Conservation (phyloP, 2,797 vertebrate genomes). For the Columba guinea region DNA sequence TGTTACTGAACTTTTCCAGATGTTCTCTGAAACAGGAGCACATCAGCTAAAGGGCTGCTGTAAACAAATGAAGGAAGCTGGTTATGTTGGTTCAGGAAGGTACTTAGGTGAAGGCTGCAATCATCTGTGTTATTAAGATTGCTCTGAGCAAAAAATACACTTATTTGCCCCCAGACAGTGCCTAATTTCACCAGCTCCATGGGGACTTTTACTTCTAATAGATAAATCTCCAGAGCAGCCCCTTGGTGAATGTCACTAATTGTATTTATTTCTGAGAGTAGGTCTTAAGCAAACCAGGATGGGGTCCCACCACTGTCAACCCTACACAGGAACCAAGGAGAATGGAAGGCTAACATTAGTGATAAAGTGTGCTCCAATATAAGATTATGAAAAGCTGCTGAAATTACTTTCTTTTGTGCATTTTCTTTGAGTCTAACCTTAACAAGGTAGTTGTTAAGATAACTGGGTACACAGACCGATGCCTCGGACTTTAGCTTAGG, state of each 20-base stretch:
- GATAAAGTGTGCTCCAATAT: not conserved
- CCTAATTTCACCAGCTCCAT: not conserved
- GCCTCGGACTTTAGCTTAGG: not conserved
- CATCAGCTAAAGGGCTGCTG: not conserved
- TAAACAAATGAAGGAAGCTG: not conserved
- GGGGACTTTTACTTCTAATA: not conserved
- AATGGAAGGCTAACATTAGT: accelerated
- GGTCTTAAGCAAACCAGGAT: not conserved
- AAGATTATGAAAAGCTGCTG: not conserved
- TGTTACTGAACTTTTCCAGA: not conserved
- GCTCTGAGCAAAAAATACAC: not conserved
- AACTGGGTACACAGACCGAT: not conserved
- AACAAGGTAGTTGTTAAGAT: not conserved
- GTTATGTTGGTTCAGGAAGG: not conserved
- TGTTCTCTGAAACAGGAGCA: not conserved
- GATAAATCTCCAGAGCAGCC: not conserved
- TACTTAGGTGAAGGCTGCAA: not conserved
- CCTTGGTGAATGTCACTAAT: not conserved
- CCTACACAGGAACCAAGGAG: not conserved
- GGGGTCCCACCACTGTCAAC: not conserved
- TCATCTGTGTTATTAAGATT: not conserved
- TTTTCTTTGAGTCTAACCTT: not conserved
- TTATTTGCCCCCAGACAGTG: not conserved
- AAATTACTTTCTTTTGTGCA: not conserved
- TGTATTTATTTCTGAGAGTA: not conserved